Evolutionary conservation across 2,113 vertebrate genomes (phyloP), one percentile per base, ranked within the genome.

Genomic region (Oryzias melastigma): DNA sequence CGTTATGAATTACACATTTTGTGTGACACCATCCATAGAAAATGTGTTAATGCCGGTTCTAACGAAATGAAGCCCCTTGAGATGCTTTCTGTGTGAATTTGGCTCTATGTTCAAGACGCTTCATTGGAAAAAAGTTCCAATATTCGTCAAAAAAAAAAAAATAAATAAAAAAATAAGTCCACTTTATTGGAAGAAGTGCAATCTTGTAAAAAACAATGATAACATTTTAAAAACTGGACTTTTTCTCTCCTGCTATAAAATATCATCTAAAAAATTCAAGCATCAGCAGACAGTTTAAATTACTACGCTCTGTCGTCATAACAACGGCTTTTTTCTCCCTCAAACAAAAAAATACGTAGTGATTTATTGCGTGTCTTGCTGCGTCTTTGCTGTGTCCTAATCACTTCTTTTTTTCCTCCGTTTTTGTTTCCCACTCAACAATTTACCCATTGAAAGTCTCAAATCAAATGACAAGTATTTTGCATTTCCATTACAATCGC

Each of bases 271-370:
- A 58, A 13, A 4, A 51, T 6, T 60, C 52, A 19, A 29, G 51
- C 50, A 52, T 44, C 18, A 57, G 58, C 35, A 52, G 18, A 22
- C n/a, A 14, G 27, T 48, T 58, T 6, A 49, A 22, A 69, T 70
- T 59, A 62, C 13, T 59, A 29, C 50, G 18, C 13, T 20, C 35
- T 10, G 5, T 42, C 14, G 3, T 2, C 16, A 45, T 55, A 40
- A 65, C 41, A 18, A 29, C 51, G 22, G 8, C 7, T 13, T 54
- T 46, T 46, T 50, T 44, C 6, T 41, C 62, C 4, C 1, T 51
- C 29, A 18, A 42, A 57, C 27, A 41, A 42, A 62, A 51, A 46
- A 20, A 65, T 16, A 43, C 41, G 48, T 14, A 14, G 7, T 46
- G 45, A 57, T 42, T 65, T 35, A 62, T 19, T 2, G 0, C 13